phyloP scores from a whole-genome alignment of 1,140 invertebrate species.

The Saxidomus purpurata region DNA sequence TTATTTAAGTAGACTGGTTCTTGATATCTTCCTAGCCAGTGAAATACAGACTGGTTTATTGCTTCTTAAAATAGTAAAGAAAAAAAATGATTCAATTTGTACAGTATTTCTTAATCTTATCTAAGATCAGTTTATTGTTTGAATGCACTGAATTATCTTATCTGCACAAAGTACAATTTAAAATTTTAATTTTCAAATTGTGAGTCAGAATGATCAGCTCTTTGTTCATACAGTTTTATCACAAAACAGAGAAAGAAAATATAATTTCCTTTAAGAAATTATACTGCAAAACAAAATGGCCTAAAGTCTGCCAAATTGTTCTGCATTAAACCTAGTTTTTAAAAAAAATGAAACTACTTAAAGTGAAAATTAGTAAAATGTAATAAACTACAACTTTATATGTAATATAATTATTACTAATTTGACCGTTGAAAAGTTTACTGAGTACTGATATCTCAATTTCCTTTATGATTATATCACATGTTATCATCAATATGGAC shows the following conservation, averaged over 20 bases:
- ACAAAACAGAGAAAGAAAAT: too few species aligned
- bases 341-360: too few species aligned
- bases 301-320: too few species aligned
- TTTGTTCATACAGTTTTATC: not conserved
- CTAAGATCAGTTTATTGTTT: not conserved
- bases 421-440: not conserved
- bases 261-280: too few species aligned
- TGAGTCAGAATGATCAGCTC: not conserved
- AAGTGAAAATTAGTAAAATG: too few species aligned
- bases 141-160: not conserved
- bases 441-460: slow-evolving; percentile 17
- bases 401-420: too few species aligned
- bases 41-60: not conserved
- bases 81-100: not conserved
- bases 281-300: too few species aligned
- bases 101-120: not conserved
- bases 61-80: not conserved
- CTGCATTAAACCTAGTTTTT: too few species aligned
- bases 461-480: slow-evolving; percentile 34
- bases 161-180: not conserved
- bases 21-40: not conserved
- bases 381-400: too few species aligned
- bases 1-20: not conserved
- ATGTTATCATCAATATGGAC: not conserved
- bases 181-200: not conserved